Evolutionary conservation across 2,888 invertebrate species (phyloP), one percentile per base, ranked within the genome.

Genomic region (Drosophila koepferae): DNA sequence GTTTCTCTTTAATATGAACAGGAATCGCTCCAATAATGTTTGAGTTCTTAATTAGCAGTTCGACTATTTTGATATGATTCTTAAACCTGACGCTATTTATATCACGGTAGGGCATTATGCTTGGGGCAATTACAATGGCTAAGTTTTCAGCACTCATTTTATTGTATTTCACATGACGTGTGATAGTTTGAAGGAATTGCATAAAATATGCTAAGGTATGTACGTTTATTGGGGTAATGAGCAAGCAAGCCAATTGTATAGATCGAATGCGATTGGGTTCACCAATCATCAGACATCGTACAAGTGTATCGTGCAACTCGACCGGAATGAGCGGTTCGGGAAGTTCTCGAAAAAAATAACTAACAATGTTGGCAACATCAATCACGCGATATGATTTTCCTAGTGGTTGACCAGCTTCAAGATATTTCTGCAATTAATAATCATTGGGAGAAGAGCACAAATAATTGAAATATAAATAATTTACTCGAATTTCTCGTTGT

Each of bases 111-210:
- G 97, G 97, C 96, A 98, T 96, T 60, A 98, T 94, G 90, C 97
- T 97, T 0, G 98, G 98, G 0, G 97, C 96, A 91, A 98, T 94
- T 36, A 98, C 96, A 78, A 97, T 96, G 2, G 98, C 96, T 75
- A 98, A 94, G 93, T 98, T 98, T 60, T 95, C 95, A 0, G 95
- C 94, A 82, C 96, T 95, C 98, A 98, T 98, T 92, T 96, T 96
- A 92, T 98, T 98, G 56, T 94, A 94, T 56, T 95, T 94, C 59
- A 96, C 95, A 86, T 95, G 94, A 38, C 94, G 93, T 9, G 97
- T 95, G 38, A 98, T 86, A 0, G 91, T 90, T 34, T 58, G 43
- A 2, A 58, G 16, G 8, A 58, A 58, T 34, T 58, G 58, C 58
- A 58, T 58, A 44, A 58, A 58, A 34, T 58, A 58, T 20, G 58